Conservation (phyloP, 2,888 invertebrate genomes). For the Acrobeloides nanus region DNA sequence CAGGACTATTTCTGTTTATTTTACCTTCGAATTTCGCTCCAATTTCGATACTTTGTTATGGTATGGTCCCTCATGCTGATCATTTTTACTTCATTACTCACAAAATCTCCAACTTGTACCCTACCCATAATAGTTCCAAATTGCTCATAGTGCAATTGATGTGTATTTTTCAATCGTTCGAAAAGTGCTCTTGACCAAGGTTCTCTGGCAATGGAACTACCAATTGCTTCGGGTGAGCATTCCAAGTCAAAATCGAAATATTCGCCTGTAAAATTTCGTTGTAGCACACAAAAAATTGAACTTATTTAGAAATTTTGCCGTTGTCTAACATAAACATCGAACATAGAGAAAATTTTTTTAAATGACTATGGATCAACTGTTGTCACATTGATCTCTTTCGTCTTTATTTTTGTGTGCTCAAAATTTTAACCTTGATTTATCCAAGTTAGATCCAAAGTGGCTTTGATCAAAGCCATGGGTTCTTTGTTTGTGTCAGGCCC, state of each 20-base stretch:
- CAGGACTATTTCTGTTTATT: too few relatives aligned
- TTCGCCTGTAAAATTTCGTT: slow-evolving; percentile 43
- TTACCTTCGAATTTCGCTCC: slow-evolving; percentile 42
- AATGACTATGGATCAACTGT: too few relatives aligned
- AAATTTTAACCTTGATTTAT: slow-evolving; percentile 6
- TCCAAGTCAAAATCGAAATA: slow-evolving; percentile 72
- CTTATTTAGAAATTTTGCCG: too few relatives aligned
- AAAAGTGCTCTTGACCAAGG: slow-evolving; percentile 69
- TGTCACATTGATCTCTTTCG: too few relatives aligned
- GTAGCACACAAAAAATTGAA: not conserved
- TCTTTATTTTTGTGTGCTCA: too few relatives aligned
- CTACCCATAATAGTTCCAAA: slow-evolving; percentile 36
- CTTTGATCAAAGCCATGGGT: not conserved
- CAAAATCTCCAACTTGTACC: slow-evolving; percentile 19
- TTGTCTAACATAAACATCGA: too few relatives aligned
- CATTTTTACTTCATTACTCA: slow-evolving; percentile 57
- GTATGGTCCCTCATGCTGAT: slow-evolving; percentile 73
- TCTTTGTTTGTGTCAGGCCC: not conserved
- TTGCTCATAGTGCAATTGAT: slow-evolving; percentile 77
- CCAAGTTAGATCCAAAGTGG: slow-evolving; percentile 17
- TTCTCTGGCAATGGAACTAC: slow-evolving; percentile 69
- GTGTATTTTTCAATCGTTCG: slow-evolving; percentile 65
- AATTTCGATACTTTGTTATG: slow-evolving; percentile 61
- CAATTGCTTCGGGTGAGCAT: slow-evolving; percentile 64
- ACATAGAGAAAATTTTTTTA: not conserved